Base-by-base conservation (phyloP, 2,113 vertebrate species). In the Furnarius figulus region DNA sequence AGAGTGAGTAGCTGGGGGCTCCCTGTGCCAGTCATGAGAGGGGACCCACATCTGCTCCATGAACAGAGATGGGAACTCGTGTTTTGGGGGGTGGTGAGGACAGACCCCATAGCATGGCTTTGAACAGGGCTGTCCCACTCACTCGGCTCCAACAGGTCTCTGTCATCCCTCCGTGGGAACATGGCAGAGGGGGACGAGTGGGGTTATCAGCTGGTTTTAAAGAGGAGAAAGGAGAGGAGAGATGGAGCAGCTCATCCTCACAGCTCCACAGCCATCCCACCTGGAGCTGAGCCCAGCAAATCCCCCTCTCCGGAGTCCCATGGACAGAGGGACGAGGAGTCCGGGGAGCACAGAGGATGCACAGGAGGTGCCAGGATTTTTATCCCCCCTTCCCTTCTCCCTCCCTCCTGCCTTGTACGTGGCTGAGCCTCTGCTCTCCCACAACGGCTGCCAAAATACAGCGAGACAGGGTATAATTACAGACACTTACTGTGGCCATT, bases 381-480 rank as follows among this genome's bases (percentile, higher is more conserved):
- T 52, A 7, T 0, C 21, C 39, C 3, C 6, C 35, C 2, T 72
- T 61, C 39, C 30, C 15, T 77, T 49, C 33, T 77, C 67, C 84
- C 84, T 39, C 71, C 95, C 66, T 74, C 61, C 52, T 8, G 76
- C 73, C 75, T 96, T 2, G 91, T 93, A 89, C 92, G 52, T 18
- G 93, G 97, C 93, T 91, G 97, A 98, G 97, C 90, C 94, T 67
- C 96, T 55, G 92, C 97, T 98, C 97, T 98, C 98, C 98, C 97
- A 97, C 97, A 94, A 98, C 93, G 97, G 96, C 98, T 98, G 98
- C 98, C 98, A 98, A 98, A 98, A 98, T 98, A 98, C 79, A 97
- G 97, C 59, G 88, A 98, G 98, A 98, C 98, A 98, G 98, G 98
- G 97, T 98, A 96, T 98, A 98, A 98, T 98, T 98, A 98, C 98